These are phyloP conservation scores for Hemicrepidius hirtus DNA, from an alignment of 2,888 invertebrate genomes.

Conservation along the genomic window DNA sequence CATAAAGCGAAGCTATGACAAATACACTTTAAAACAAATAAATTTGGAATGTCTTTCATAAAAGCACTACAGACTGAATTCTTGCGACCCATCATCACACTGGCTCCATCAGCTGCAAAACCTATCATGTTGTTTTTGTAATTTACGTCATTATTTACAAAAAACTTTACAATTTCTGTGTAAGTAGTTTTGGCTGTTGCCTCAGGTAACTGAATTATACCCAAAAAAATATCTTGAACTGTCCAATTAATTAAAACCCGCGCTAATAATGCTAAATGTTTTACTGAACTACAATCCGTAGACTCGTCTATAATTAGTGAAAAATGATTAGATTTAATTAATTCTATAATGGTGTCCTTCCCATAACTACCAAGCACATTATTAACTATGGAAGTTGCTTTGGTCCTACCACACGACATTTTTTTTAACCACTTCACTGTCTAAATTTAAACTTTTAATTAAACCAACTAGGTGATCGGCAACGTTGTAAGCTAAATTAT, in stretches of 20 bases:
- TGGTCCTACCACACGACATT: background rate
- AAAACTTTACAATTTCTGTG: constrained; percentile 19
- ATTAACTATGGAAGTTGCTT: background rate
- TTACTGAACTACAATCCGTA: constrained; percentile 11
- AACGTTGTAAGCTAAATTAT: background rate
- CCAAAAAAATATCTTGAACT: constrained; percentile 7
- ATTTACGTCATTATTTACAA: constrained; percentile 9
- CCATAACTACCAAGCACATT: background rate
- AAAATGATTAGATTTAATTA: background rate
- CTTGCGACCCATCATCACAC: constrained; percentile 7
- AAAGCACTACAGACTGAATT: constrained; percentile 10
- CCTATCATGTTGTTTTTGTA: constrained; percentile 3
- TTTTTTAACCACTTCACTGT: background rate
- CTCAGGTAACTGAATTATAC: background rate
- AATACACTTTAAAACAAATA: constrained; percentile 5
- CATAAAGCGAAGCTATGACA: constrained; percentile 1
- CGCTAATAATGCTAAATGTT: constrained; percentile 24
- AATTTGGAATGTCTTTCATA: constrained; percentile 17
- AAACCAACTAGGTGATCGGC: background rate
- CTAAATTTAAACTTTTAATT: background rate
- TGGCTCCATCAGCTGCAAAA: constrained; percentile 31
- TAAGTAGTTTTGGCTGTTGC: constrained; percentile 28
- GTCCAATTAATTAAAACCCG: constrained; percentile 10
- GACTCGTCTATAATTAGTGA: constrained; percentile 27
- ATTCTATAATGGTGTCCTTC: background rate